These are phyloP conservation scores for Pangasianodon gigas DNA, from an alignment of 2,113 vertebrate genomes.

Conservation along the genomic window DNA sequence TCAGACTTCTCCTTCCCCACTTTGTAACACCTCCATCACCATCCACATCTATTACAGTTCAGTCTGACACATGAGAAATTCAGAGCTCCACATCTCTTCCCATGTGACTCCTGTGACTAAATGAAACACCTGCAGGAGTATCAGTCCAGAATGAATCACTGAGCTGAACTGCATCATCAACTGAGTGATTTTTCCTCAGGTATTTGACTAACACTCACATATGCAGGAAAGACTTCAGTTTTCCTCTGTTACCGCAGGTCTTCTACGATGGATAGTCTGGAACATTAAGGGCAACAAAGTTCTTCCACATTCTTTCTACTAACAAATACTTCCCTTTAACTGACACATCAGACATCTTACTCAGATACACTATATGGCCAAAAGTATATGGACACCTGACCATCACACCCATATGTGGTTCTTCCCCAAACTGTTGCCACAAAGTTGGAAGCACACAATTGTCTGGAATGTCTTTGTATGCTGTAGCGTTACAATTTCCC, in stretches of 20 bases:
- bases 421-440: not conserved
- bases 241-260: not conserved
- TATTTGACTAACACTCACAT: not conserved
- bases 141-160: not conserved
- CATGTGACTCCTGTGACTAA: not conserved
- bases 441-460: no score
- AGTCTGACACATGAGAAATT: not conserved
- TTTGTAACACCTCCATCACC: not conserved
- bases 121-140: not conserved
- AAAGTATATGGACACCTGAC: no score
- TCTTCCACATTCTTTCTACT: not conserved
- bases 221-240: not conserved
- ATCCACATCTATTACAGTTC: not conserved
- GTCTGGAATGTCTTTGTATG: not conserved
- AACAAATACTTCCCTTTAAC: not conserved
- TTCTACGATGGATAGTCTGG: not conserved
- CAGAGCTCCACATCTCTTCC: not conserved
- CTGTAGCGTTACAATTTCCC: not conserved
- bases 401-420: no score
- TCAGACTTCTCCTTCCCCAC: not conserved
- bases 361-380: not conserved
- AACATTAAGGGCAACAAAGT: not conserved
- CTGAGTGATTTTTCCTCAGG: not conserved
- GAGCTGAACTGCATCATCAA: not conserved
- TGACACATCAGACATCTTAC: not conserved